These are phyloP conservation scores for Tinea trinotella DNA, from an alignment of 2,888 invertebrate species.

Conservation along the genomic window DNA sequence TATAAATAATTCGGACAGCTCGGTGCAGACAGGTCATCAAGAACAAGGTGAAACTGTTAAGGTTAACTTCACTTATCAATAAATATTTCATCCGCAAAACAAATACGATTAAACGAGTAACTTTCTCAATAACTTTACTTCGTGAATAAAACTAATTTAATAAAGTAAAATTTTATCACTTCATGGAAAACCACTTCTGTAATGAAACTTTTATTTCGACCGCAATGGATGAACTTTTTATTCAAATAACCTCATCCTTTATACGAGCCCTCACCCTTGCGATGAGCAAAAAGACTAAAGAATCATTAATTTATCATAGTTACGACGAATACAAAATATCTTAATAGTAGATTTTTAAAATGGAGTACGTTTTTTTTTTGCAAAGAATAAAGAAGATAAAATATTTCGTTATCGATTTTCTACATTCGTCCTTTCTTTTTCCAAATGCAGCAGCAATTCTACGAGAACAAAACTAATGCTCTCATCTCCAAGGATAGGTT, in stretches of 20 bases:
- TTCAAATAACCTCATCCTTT: background rate
- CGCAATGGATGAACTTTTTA: slow-evolving; percentile 14
- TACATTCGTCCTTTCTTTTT: background rate
- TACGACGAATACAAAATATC: background rate
- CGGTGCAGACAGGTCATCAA: too few species aligned
- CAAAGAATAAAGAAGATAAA: background rate
- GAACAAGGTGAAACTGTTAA: too few species aligned
- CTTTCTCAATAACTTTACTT: background rate
- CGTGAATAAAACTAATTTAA: background rate
- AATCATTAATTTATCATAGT: background rate
- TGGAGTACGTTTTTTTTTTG: background rate
- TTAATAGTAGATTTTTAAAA: background rate
- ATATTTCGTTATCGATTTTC: background rate
- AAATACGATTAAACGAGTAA: too few species aligned
- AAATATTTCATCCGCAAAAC: too few species aligned
- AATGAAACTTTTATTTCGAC: slow-evolving; percentile 8
- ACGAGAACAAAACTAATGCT: slow-evolving; percentile 1
- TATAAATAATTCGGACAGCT: too few species aligned
- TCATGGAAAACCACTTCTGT: background rate
- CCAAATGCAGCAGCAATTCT: background rate
- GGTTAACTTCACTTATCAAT: too few species aligned
- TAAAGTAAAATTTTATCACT: background rate
- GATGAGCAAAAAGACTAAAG: background rate
- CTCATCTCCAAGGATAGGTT: background rate
- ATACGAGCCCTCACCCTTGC: background rate